A percentile compares a stretch with the other conserved stretches of the same genome.
Evolutionary conservation across 2,113 vertebrate genomes (phyloP).

Genomic region (Proteles cristata): DNA sequence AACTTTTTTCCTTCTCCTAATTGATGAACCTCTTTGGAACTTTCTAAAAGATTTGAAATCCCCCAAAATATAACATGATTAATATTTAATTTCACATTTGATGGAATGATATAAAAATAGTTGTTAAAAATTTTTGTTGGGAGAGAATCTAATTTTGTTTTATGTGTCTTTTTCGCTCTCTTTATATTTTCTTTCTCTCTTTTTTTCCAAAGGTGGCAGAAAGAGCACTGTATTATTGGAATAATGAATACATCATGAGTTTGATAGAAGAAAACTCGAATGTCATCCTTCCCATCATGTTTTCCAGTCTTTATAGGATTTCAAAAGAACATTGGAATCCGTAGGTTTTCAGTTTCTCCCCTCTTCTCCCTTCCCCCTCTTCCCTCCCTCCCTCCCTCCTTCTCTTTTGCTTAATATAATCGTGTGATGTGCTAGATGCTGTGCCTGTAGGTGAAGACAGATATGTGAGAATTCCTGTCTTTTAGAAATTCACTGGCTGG

Average conservation of each 20-base stretch:
- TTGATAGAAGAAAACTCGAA: slow-evolving; percentile 99
- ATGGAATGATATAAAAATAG: slow-evolving; percentile 45
- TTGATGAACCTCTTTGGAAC: background rate
- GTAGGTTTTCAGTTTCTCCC: slow-evolving; percentile 86
- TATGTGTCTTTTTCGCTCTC: slow-evolving; percentile 44
- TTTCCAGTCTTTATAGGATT: slow-evolving; percentile 99
- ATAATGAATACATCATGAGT: slow-evolving; percentile 99
- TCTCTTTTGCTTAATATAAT: background rate
- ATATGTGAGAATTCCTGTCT: background rate
- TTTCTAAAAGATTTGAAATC: slow-evolving; percentile 40
- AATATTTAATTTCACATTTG: slow-evolving; percentile 58
- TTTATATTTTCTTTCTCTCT: slow-evolving; percentile 71
- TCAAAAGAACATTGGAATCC: slow-evolving; percentile 99
- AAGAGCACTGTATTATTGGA: slow-evolving; percentile 99
- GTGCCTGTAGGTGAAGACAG: background rate
- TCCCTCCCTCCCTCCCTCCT: background rate
- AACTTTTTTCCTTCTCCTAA: background rate
- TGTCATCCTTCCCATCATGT: slow-evolving; percentile 99
- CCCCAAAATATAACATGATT: slow-evolving; percentile 37
- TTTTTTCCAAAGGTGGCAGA: slow-evolving; percentile 92
- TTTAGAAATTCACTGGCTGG: background rate
- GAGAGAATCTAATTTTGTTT: slow-evolving; percentile 37
- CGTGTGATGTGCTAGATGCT: background rate
- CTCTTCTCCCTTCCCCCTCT: background rate
- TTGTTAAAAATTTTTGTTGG: slow-evolving; percentile 52